Conservation (phyloP, 2,888 invertebrate genomes). For the Rhimphoctona megacephalus region DNA sequence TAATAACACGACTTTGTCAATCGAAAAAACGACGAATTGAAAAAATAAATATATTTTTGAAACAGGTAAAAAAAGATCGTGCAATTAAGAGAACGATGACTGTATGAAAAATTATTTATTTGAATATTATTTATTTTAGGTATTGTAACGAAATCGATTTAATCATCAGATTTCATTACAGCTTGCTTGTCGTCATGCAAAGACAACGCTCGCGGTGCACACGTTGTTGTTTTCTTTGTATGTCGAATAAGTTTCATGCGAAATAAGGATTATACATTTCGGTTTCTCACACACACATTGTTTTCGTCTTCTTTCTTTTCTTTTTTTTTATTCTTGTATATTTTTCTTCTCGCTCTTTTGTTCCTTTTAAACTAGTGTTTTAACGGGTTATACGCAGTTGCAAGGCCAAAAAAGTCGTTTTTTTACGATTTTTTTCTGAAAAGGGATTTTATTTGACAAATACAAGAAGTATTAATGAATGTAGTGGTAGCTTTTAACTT, state of each 20-base stretch:
- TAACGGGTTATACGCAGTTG: no score
- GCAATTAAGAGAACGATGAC: constrained; percentile 54
- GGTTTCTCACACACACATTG: constrained; percentile 49
- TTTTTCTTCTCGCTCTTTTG: constrained; percentile 13
- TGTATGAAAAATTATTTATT: constrained; percentile 80
- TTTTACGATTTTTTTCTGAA: no score
- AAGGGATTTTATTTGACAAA: no score
- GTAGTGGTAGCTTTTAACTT: no score
- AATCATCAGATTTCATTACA: constrained; percentile 59
- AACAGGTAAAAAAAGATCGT: constrained; percentile 19
- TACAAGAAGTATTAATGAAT: no score
- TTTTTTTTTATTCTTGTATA: background rate
- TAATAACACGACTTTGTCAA: background rate
- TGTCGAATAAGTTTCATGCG: constrained; percentile 46
- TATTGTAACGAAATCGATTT: constrained; percentile 53
- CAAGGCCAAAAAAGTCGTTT: no score
- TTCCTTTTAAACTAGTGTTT: constrained; percentile 57
- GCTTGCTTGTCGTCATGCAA: constrained; percentile 47
- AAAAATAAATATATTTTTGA: background rate
- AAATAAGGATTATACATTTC: constrained; percentile 57
- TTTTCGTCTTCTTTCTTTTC: background rate
- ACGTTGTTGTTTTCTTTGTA: constrained; percentile 21
- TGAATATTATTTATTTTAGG: constrained; percentile 61
- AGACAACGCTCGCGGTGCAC: constrained; percentile 46
- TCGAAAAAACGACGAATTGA: no score